Conservation (phyloP, 1,140 invertebrate species). For the Drosophila santomea region DNA sequence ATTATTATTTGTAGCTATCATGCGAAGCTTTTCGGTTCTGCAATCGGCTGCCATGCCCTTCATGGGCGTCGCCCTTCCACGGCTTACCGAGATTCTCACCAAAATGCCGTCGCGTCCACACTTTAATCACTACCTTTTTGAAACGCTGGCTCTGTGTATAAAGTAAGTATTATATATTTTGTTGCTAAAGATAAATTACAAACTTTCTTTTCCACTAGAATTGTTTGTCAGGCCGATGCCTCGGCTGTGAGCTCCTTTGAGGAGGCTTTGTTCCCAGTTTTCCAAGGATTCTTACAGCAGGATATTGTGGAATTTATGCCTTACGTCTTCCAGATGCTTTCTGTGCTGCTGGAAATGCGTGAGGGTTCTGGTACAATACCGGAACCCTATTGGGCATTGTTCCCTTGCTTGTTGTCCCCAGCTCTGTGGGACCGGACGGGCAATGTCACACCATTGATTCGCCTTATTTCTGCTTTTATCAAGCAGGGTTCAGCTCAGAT, state of each 20-base stretch:
- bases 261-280: slow-evolving; percentile 95
- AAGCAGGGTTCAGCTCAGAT: slow-evolving; percentile 90
- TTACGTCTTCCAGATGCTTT: slow-evolving; percentile 98
- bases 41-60: slow-evolving; percentile 93
- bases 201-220: slow-evolving; percentile 68
- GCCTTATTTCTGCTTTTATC: slow-evolving; percentile 94
- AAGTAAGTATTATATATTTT: slow-evolving; percentile 84
- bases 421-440: slow-evolving; percentile 96
- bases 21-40: slow-evolving; percentile 93
- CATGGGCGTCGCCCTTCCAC: slow-evolving; percentile 91
- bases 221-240: slow-evolving; percentile 93
- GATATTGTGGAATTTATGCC: slow-evolving; percentile 99
- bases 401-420: slow-evolving; percentile 94
- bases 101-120: slow-evolving; percentile 97
- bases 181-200: not conserved
- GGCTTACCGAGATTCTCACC: slow-evolving; percentile 93
- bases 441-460: slow-evolving; percentile 95
- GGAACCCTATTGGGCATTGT: slow-evolving; percentile 94
- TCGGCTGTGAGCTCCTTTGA: slow-evolving; percentile 95
- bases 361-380: slow-evolving; percentile 86
- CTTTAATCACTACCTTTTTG: slow-evolving; percentile 99
- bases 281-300: slow-evolving; percentile 96
- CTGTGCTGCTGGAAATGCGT: slow-evolving; percentile 94
- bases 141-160: slow-evolving; percentile 95
- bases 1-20: slow-evolving; percentile 88